Percentiles rank a stretch among this genome's conserved stretches.
These are phyloP conservation scores for Hyperoplus lanceolatus DNA, from an alignment of 2,797 vertebrate genomes.

Conservation along the genomic window DNA sequence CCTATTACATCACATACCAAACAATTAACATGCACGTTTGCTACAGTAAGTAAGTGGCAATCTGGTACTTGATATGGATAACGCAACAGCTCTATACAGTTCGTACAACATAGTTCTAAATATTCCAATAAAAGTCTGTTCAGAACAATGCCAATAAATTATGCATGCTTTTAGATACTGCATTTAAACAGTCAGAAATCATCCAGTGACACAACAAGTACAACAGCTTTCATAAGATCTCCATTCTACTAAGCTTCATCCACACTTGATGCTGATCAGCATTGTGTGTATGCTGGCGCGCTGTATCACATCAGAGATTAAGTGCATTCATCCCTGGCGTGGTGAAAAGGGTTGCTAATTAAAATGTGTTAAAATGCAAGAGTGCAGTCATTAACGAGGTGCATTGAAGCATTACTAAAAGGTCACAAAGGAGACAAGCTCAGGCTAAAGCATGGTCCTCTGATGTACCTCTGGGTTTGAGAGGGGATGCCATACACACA, in stretches of 20 bases:
- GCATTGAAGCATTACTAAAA: constrained; percentile 46
- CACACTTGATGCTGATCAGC: constrained; percentile 34
- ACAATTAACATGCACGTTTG: no score
- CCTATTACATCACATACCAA: no score
- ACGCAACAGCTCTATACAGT: no score
- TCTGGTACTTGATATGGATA: no score
- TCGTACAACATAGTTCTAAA: no score
- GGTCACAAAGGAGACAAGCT: constrained; percentile 35
- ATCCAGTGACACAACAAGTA: not conserved
- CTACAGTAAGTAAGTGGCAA: no score
- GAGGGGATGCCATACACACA: constrained; percentile 4
- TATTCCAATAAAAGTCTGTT: no score
- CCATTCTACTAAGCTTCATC: constrained; percentile 31
- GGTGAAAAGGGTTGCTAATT: constrained; percentile 69
- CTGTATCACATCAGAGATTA: constrained; percentile 51
- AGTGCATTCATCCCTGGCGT: constrained; percentile 68
- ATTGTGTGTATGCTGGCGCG: constrained; percentile 41
- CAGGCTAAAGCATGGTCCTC: constrained; percentile 2
- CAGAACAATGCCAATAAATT: no score
- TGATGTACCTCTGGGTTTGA: constrained; percentile 21
- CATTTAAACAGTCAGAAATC: constrained; percentile 8
- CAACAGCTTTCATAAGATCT: constrained; percentile 8
- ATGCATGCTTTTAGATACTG: not conserved
- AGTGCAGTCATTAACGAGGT: constrained; percentile 56
- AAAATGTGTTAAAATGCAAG: constrained; percentile 69